Conservation (phyloP, 92 coral and sea anemone genomes). For the Metridium senile region DNA sequence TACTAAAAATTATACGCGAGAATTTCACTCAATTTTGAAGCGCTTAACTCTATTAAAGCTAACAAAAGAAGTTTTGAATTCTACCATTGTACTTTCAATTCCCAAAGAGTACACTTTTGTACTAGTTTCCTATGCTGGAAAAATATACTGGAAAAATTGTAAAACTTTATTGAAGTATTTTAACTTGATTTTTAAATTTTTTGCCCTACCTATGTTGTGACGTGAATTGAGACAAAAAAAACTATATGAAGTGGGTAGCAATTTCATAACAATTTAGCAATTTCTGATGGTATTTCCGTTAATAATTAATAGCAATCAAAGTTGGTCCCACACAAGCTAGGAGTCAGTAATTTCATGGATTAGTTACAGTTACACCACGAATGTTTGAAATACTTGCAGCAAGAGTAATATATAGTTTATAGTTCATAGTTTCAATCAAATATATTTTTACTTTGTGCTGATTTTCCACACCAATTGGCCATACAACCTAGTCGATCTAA, state of each 20-base stretch:
- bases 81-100: background rate
- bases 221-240: background rate
- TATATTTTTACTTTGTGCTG: no score
- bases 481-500: no score
- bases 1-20: conserved; percentile 15
- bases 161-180: no score
- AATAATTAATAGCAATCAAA: background rate
- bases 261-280: background rate
- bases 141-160: no score
- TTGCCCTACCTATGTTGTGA: background rate
- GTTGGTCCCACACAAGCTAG: no score
- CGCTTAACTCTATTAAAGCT: background rate
- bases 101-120: background rate
- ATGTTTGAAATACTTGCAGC: no score
- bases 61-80: background rate
- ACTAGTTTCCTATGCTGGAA: no score
- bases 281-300: background rate
- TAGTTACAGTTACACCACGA: background rate
- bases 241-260: background rate
- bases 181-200: no score
- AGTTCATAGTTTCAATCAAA: no score
- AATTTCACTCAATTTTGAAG: background rate
- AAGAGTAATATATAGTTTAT: no score
- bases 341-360: background rate
- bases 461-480: no score